Percentiles rank a stretch among this genome's conserved stretches.
Conservation (phyloP, 1,140 invertebrate species). For the Drosophila pachea region DNA sequence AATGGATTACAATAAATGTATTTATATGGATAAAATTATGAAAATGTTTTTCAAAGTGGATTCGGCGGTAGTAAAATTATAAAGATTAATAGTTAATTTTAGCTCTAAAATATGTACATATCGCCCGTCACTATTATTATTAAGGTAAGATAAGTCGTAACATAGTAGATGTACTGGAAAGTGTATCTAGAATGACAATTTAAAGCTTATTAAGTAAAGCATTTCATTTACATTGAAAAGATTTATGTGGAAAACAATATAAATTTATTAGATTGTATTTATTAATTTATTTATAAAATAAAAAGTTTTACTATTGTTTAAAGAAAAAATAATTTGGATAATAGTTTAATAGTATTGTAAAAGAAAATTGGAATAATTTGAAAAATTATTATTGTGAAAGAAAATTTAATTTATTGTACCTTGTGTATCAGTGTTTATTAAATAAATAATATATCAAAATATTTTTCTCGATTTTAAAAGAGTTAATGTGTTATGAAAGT, state of each 20-base stretch:
- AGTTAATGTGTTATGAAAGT: constrained; percentile 81
- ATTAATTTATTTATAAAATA: too few species aligned
- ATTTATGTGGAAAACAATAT: too few species aligned
- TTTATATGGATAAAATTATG: constrained; percentile 72
- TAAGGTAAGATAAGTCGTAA: too few species aligned
- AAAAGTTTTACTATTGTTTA: constrained; percentile 79
- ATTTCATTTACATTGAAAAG: too few species aligned
- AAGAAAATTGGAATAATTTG: constrained; percentile 70
- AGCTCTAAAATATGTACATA: too few species aligned
- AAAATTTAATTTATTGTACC: constrained; percentile 82
- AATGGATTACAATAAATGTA: constrained; percentile 80
- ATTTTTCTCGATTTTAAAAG: constrained; percentile 84
- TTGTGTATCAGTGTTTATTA: constrained; percentile 85
- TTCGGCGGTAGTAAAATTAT: constrained; percentile 81
- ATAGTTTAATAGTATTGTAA: constrained; percentile 79
- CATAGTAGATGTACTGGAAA: too few species aligned
- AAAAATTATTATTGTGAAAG: constrained; percentile 79
- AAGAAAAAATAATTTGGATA: constrained; percentile 78
- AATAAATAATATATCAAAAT: too few species aligned
- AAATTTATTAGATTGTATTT: too few species aligned
- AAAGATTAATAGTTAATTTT: constrained; percentile 78
- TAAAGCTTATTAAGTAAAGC: too few species aligned
- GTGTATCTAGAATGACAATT: too few species aligned
- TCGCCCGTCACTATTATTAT: too few species aligned
- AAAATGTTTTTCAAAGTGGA: constrained; percentile 79